Conservation (phyloP, 2,113 vertebrate genomes). For the Garra rufa region DNA sequence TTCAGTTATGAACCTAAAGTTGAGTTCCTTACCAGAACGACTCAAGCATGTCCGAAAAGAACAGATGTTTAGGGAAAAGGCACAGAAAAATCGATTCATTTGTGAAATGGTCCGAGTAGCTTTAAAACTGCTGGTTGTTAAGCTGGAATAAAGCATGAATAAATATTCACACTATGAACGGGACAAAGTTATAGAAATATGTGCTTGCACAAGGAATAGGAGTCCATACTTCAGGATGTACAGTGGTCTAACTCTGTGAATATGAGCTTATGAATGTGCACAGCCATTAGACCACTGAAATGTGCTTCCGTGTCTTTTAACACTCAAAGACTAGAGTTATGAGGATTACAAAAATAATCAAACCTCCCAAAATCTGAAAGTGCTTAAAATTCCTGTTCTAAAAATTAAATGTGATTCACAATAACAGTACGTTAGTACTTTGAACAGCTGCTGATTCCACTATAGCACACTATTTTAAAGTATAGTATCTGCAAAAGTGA, state of each 20-base stretch:
- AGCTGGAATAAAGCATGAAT: not conserved
- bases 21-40: not conserved
- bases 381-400: constrained; percentile 18
- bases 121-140: not conserved
- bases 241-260: constrained; percentile 8
- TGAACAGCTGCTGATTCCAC: not conserved
- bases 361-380: constrained; percentile 10
- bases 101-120: not conserved
- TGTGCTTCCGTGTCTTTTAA: not conserved
- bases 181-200: not conserved
- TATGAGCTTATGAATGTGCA: not conserved
- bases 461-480: not conserved
- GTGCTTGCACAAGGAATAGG: not conserved
- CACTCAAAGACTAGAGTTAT: not conserved
- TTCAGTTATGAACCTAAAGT: not conserved
- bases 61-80: constrained; percentile 37
- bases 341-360: not conserved
- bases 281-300: not conserved
- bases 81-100: constrained; percentile 29
- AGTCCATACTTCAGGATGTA: not conserved
- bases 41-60: not conserved
- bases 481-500: not conserved
- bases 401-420: not conserved
- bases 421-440: not conserved
- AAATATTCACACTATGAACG: not conserved